Evolutionary conservation across 2,113 vertebrate genomes (phyloP).

Genomic region (Melanostigma gelatinosum): DNA sequence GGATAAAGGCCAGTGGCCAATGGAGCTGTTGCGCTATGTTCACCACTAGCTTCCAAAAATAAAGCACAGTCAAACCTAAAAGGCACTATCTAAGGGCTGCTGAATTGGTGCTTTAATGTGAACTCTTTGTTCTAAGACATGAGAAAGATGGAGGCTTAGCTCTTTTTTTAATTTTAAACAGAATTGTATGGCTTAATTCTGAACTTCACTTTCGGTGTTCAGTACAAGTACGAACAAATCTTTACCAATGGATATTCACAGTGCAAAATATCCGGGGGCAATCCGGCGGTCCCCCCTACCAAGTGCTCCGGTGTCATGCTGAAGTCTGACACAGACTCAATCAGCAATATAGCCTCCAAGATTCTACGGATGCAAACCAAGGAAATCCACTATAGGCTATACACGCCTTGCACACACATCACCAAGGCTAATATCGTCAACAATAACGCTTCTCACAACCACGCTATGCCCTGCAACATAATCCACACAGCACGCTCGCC

Average conservation of each 20-base stretch:
- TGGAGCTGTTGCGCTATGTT: constrained; percentile 30
- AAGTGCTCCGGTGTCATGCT: neutral
- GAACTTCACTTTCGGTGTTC: neutral
- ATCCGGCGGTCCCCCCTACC: too few species aligned
- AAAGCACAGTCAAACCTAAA: constrained; percentile 20
- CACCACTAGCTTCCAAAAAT: constrained; percentile 36
- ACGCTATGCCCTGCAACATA: too few species aligned
- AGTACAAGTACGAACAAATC: neutral
- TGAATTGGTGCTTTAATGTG: neutral
- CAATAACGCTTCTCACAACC: too few species aligned
- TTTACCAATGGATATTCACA: neutral
- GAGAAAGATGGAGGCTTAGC: neutral
- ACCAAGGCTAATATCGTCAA: neutral
- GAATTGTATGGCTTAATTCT: neutral
- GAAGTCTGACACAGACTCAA: neutral
- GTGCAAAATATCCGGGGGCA: neutral
- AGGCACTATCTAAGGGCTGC: neutral
- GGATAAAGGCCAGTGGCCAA: constrained; percentile 38
- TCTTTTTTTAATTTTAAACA: neutral
- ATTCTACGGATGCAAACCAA: neutral
- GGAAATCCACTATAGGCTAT: neutral
- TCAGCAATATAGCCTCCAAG: neutral
- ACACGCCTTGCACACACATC: neutral
- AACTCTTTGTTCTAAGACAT: neutral
- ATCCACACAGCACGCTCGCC: too few species aligned